Evolutionary conservation across 2,888 invertebrate genomes (phyloP).

Genomic region (Diaphora mendica): DNA sequence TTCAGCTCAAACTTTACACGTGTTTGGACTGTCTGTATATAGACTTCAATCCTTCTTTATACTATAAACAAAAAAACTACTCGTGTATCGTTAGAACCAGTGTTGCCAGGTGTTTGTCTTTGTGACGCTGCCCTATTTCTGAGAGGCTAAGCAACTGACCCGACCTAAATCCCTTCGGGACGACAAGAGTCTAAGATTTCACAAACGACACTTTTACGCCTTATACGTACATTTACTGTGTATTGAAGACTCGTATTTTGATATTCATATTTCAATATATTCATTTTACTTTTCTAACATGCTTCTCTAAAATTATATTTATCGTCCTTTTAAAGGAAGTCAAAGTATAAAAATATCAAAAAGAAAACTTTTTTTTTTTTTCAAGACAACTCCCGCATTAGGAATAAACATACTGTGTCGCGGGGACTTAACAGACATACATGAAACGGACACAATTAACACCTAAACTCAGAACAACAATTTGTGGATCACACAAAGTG

Average conservation of each 20-base stretch:
- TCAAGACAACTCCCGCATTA: too few species aligned
- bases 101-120: slow-evolving; percentile 23
- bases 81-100: slow-evolving; percentile 17
- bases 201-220: slow-evolving; percentile 3
- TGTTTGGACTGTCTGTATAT: not conserved
- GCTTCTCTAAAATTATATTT: too few species aligned
- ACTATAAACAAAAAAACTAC: slow-evolving; percentile 17
- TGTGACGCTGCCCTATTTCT: slow-evolving; percentile 24
- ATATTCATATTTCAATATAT: not conserved
- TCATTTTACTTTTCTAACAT: not conserved
- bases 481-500: too few species aligned
- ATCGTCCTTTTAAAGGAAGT: too few species aligned
- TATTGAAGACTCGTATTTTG: not conserved
- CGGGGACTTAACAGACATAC: too few species aligned
- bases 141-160: slow-evolving; percentile 24
- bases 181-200: slow-evolving; percentile 21
- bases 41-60: not conserved
- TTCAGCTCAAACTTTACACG: not conserved
- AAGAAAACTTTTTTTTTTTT: too few species aligned
- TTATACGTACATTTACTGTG: not conserved
- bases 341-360: too few species aligned
- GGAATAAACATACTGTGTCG: too few species aligned
- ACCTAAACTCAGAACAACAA: too few species aligned
- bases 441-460: too few species aligned
- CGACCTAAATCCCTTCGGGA: slow-evolving; percentile 24